phyloP scores from a whole-genome alignment of 2,888 invertebrate species.

The Thecophora atra region DNA sequence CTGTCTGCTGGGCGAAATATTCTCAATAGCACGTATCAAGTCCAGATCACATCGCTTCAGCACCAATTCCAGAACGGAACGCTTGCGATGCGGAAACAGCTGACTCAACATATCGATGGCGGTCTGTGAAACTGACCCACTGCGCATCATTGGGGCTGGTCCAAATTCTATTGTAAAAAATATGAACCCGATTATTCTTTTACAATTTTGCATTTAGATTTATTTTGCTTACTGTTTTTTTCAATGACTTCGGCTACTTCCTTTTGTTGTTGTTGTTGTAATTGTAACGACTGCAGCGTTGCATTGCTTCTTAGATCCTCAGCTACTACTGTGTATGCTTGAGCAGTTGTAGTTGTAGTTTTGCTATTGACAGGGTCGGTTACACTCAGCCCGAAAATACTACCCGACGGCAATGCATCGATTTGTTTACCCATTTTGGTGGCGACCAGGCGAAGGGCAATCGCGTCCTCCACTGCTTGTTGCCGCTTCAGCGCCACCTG shows the following conservation, averaged over 20 bases:
- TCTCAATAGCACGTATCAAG: slow-evolving; percentile 71
- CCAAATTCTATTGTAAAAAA: not conserved
- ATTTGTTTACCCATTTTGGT: slow-evolving; percentile 79
- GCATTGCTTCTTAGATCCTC: slow-evolving; percentile 23
- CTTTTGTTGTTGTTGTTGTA: not conserved
- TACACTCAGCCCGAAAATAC: slow-evolving; percentile 88
- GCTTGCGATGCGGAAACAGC: slow-evolving; percentile 89
- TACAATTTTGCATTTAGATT: not conserved
- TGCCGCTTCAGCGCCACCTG: slow-evolving; percentile 95
- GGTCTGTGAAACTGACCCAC: slow-evolving; percentile 74
- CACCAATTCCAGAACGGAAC: slow-evolving; percentile 89
- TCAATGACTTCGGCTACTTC: not conserved
- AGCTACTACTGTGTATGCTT: slow-evolving; percentile 39
- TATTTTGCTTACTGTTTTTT: slow-evolving; percentile 23
- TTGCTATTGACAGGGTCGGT: slow-evolving; percentile 73
- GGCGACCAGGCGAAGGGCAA: slow-evolving; percentile 90
- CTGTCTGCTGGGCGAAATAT: slow-evolving; percentile 52
- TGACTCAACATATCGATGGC: slow-evolving; percentile 86
- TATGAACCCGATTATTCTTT: not conserved
- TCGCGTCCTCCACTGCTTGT: slow-evolving; percentile 97
- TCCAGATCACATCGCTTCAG: slow-evolving; percentile 92
- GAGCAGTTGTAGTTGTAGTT: no score
- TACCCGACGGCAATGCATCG: slow-evolving; percentile 84
- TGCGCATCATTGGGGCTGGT: slow-evolving; percentile 37
- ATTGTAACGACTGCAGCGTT: not conserved